Conservation (phyloP, 2,113 vertebrate genomes). For the Dasyurus viverrinus region DNA sequence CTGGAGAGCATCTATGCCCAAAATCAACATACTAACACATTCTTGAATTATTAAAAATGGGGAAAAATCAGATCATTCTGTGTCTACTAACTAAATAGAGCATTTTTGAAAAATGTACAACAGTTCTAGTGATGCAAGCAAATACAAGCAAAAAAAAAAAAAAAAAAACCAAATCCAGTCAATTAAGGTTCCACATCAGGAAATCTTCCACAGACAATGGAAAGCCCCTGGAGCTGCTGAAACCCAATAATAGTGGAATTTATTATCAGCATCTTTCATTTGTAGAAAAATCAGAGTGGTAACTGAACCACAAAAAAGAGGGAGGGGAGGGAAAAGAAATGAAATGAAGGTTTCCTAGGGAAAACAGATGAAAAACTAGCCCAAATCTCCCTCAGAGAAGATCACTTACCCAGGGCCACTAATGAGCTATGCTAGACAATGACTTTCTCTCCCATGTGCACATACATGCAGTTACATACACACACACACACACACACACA, state of each 20-base stretch:
- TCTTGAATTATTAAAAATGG: neutral
- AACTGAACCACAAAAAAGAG: neutral
- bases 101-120: neutral
- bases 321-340: neutral
- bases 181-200: neutral
- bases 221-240: neutral
- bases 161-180: neutral
- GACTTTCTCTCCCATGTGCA: neutral
- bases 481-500: neutral
- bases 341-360: rapidly evolving
- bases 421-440: neutral
- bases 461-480: neutral
- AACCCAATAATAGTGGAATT: neutral
- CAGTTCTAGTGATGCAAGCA: neutral
- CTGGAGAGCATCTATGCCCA: neutral
- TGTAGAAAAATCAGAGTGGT: neutral
- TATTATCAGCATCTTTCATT: neutral
- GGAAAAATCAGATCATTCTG: neutral
- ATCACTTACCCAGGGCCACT: neutral
- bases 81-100: neutral
- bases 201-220: neutral
- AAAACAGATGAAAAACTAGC: rapidly evolving
- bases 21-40: neutral
- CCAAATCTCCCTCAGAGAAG: neutral
- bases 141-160: constrained; percentile 6